Conservation (phyloP, 1,140 invertebrate genomes). For the Carposina sasakii region DNA sequence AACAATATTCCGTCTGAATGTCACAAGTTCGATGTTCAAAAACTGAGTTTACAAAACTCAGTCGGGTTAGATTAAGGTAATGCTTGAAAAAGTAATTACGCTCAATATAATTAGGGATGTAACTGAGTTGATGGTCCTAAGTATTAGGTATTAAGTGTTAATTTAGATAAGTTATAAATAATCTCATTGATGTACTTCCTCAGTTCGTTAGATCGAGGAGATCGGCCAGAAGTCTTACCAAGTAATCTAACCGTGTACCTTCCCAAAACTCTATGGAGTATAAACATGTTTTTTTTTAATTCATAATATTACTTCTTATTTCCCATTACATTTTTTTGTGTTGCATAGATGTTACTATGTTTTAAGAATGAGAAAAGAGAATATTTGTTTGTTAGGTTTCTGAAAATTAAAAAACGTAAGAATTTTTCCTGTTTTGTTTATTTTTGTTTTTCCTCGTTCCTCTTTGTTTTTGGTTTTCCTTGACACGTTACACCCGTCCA, state of each 20-base stretch:
- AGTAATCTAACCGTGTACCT: conserved; percentile 70
- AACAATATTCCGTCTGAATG: too few relatives aligned
- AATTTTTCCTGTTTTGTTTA: conserved; percentile 55
- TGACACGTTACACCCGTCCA: conserved; percentile 71
- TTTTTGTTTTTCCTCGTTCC: conserved; percentile 56
- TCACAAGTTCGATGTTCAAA: too few relatives aligned
- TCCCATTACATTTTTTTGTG: conserved; percentile 70
- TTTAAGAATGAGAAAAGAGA: conserved; percentile 69
- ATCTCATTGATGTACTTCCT: conserved; percentile 66
- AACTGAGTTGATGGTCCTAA: conserved; percentile 47
- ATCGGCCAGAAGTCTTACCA: conserved; percentile 44
- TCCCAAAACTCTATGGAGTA: conserved; percentile 69
- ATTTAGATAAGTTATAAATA: conserved; percentile 64
- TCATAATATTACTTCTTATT: conserved; percentile 68
- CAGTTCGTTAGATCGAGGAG: conserved; percentile 47
- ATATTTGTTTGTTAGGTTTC: conserved; percentile 75
- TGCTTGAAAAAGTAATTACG: too few relatives aligned
- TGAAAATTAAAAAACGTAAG: conserved; percentile 73
- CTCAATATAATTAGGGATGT: too few relatives aligned
- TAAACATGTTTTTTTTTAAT: conserved; percentile 61
- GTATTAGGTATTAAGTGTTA: conserved; percentile 56
- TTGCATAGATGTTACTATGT: conserved; percentile 75
- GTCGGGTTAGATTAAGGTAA: too few relatives aligned
- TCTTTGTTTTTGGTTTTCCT: conserved; percentile 42
- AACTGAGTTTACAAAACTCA: too few relatives aligned